Conservation (phyloP, 2,888 invertebrate genomes). For the Leucophenga maculata region DNA sequence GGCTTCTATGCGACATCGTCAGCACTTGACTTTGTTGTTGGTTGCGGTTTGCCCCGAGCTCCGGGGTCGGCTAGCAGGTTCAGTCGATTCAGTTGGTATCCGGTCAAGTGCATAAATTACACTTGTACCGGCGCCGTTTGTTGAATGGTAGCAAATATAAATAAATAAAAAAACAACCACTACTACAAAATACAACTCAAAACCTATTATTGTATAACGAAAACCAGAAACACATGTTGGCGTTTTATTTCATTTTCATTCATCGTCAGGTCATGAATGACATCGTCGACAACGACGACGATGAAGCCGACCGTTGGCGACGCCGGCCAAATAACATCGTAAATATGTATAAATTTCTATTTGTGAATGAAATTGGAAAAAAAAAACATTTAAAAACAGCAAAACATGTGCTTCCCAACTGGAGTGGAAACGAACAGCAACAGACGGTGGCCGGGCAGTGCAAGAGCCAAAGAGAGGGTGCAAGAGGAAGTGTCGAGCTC, state of each 20-base stretch:
- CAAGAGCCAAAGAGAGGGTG: neutral
- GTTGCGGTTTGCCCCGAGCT: no score
- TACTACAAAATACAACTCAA: neutral
- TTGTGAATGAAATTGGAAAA: slow-evolving; percentile 49
- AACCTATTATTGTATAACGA: no score
- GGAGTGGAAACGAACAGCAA: slow-evolving; percentile 24
- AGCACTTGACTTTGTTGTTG: no score
- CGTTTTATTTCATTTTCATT: slow-evolving; percentile 1
- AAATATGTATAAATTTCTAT: slow-evolving; percentile 27
- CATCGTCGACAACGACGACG: slow-evolving; percentile 32
- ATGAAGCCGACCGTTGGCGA: slow-evolving; percentile 8
- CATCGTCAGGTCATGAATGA: slow-evolving; percentile 11
- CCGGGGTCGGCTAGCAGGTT: neutral
- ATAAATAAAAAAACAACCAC: neutral
- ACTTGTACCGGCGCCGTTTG: neutral
- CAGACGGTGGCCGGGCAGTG: slow-evolving; percentile 49
- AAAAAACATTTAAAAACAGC: neutral
- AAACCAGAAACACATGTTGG: neutral
- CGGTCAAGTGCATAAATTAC: slow-evolving; percentile 32
- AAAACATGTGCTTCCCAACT: neutral
- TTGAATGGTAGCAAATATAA: neutral
- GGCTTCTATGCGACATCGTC: no score
- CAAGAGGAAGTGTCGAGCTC: neutral
- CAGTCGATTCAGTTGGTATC: slow-evolving; percentile 3
- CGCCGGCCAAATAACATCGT: neutral